Base-by-base conservation (phyloP, 53 echinoderm and acorn worm genomes). In the Holothuria scabra region DNA sequence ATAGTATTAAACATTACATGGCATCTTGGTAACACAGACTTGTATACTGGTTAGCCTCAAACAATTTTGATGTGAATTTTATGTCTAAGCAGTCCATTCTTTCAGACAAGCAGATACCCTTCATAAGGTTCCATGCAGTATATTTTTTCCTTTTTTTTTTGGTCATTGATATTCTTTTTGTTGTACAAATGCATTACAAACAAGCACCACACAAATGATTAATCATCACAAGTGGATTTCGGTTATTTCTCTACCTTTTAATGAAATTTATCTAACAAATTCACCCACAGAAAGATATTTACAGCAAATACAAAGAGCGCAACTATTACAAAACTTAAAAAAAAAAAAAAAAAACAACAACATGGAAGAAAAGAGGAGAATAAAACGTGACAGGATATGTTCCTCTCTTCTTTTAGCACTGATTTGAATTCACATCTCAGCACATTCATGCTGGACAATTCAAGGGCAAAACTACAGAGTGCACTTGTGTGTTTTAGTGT, bases 291-390 rank as follows among this genome's bases (percentile, higher is more conserved):
- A 63, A 81, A 81, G 65, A 81, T 81, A 81, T 81, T 81, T 81
- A 81, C 82, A 81, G 82, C 82, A 81, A 52, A 81, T 81, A 81
- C 82, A 81, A 81, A 81, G 44, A 81, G 82, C 62, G 82, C 82
- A 59, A 81, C 61, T 61, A 35, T 81, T 81, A 81, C 82, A 81
- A 81, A 81, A 81, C 62, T 64, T 81, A 63, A 28, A 81, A 61
- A 81, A 81, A 35, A 81, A 81, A 37, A 37, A 63, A 63, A 63
- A 16, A n/a, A n/a, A n/a, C n/a, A 80, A 80, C 5, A 70, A 31
- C 65, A 28, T 25, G 28, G 62, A 38, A 81, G 82, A 61, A 81
- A 81, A 81, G 32, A 78, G 19, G 52, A 28, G 37, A 25, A 81
- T 61, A 81, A 58, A 59, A 64, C 18, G 21, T 18, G 23, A 38